A percentile compares a stretch with the other conserved stretches of the same genome.
Conservation (phyloP, 1,140 invertebrate genomes). For the Drosophila gunungcola region DNA sequence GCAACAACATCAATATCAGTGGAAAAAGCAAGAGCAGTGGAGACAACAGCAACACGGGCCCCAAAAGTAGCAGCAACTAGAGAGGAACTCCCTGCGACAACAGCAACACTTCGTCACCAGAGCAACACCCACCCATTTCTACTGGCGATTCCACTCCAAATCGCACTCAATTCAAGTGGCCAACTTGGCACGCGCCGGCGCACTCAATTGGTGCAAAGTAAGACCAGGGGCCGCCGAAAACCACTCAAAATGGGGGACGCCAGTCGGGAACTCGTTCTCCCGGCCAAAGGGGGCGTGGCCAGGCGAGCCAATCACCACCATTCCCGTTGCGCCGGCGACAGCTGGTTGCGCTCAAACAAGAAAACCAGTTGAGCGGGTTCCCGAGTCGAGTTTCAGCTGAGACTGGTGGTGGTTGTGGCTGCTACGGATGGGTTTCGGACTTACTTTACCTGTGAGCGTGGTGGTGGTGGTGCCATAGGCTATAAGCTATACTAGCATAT, state of each 20-base stretch:
- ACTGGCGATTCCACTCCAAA: conserved; percentile 6
- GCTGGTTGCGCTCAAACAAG: conserved; percentile 35
- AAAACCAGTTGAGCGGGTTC: conserved; percentile 80
- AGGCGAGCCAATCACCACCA: conserved; percentile 76
- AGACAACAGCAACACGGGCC: conserved; percentile 15
- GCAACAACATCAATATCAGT: conserved; percentile 16
- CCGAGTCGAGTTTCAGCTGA: conserved; percentile 15
- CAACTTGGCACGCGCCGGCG: conserved; percentile 74
- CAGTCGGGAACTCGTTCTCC: conserved; percentile 56
- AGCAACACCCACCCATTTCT: conserved; percentile 41
- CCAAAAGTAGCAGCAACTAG: conserved; percentile 1
- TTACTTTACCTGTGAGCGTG: conserved; percentile 20
- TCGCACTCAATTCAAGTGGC: conserved; percentile 13
- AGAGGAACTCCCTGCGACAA: background rate
- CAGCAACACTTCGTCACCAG: conserved; percentile 7
- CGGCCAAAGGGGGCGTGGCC: conserved; percentile 51
- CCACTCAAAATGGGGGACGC: conserved; percentile 75
- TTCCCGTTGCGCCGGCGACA: conserved; percentile 36
- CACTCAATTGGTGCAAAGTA: conserved; percentile 65
- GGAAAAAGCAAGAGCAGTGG: background rate
- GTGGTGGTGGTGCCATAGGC: conserved; percentile 28
- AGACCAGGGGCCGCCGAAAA: conserved; percentile 3
- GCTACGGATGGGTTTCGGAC: background rate
- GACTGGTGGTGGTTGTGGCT: conserved; percentile 8
- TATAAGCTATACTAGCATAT: conserved; percentile 15